Evolutionary conservation across 2,113 vertebrate species (phyloP), one percentile per base, ranked within the genome.

Genomic region (Cynopterus brachyotis): DNA sequence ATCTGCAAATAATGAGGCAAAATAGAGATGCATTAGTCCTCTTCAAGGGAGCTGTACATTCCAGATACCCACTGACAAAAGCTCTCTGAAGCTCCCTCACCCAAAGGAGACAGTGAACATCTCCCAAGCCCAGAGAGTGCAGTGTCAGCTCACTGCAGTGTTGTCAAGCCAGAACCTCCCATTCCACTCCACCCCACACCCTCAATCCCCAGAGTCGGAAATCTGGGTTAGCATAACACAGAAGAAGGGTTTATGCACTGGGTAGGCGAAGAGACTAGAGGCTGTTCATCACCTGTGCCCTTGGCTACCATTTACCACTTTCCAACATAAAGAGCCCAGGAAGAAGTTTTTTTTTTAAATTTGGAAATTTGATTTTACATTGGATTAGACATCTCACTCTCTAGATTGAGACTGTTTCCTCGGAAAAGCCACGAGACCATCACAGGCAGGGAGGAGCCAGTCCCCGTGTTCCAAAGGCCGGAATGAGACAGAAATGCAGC

Each of bases 161-260:
- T 92, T 12, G 9, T 67, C 26, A 45, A 50, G 7, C 6, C 6
- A 42, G 75, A 76, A 40, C 76, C n/a, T 86, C 10, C 45, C 4
- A 4, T 53, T 37, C 28, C 9, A 9, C 5, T 32, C 37, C 1
- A 22, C 22, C 2, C 5, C 10, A 22, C 0, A 15, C 2, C 15
- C 1, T 40, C 45, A 40, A 5, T 59, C 26, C 32, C 8, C 6
- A 83, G 72, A 94, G 17, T 53, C 26, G 47, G 62, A 30, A 22
- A 15, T 40, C 16, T 37, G 47, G 26, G 17, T 40, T 67, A 57
- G 62, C 2, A 50, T 50, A 62, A 42, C n/a, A 28, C 9, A 5
- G 20, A 82, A 17, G 10, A 45, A 80, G 24, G 8, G 2, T 4
- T 60, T 32, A 83, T 45, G 32, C 42, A 40, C 20, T 55, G 59